Evolutionary conservation across 2,113 vertebrate genomes (phyloP).

Genomic region (Glaucidium brasilianum): DNA sequence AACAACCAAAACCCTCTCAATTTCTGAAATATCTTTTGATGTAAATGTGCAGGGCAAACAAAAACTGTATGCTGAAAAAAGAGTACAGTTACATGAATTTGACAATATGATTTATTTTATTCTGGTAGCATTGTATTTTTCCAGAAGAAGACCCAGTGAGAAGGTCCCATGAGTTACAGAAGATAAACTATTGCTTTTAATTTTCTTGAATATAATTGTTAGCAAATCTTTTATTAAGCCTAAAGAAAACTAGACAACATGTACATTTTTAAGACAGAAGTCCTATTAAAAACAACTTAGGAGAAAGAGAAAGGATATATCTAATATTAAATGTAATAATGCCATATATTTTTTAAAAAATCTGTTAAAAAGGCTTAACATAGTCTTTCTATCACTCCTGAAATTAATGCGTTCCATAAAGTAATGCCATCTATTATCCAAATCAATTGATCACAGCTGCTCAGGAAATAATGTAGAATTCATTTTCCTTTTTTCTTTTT

Average conservation of each 20-base stretch:
- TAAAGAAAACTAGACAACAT: background rate
- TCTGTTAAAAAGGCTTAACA: background rate
- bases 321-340: background rate
- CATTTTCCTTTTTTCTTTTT: background rate
- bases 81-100: background rate
- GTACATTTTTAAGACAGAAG: background rate
- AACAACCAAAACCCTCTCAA: background rate
- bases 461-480: background rate
- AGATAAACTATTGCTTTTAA: background rate
- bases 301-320: background rate
- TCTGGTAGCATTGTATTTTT: background rate
- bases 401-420: background rate
- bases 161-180: background rate
- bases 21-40: background rate
- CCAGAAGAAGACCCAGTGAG: background rate
- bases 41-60: background rate
- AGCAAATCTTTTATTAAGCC: background rate
- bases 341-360: background rate
- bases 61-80: background rate
- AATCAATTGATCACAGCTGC: background rate
- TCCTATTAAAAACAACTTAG: background rate
- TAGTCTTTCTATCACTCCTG: background rate
- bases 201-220: background rate
- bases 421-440: background rate
- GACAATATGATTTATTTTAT: background rate